Evolutionary conservation across 2,113 vertebrate genomes (phyloP).

Genomic region (Eleginops maclovinus): DNA sequence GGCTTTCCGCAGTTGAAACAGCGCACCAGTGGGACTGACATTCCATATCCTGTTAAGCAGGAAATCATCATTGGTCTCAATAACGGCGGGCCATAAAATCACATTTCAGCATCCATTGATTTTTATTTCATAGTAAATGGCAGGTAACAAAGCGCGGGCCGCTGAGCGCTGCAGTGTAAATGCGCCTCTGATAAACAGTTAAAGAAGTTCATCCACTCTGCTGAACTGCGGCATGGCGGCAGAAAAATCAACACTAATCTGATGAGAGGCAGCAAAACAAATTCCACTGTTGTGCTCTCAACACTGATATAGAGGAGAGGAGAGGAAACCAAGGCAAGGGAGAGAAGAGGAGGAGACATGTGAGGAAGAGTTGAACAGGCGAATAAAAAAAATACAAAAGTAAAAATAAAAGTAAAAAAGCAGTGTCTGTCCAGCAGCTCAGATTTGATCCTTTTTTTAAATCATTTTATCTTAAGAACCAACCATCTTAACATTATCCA

Average conservation of each 20-base stretch:
- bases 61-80: conserved; percentile 75
- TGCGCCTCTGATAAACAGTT: conserved; percentile 86
- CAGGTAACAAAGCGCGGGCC: conserved; percentile 82
- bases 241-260: conserved; percentile 94
- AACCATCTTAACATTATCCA: conserved; percentile 6
- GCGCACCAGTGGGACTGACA: conserved; percentile 66
- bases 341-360: not conserved
- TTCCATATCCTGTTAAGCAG: conserved; percentile 75
- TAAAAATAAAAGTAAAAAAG: not conserved
- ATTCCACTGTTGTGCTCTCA: conserved; percentile 84
- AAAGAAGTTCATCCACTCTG: conserved; percentile 87
- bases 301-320: conserved; percentile 43
- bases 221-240: conserved; percentile 84
- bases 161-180: conserved; percentile 77
- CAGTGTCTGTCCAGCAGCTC: not conserved
- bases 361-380: not conserved
- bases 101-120: conserved; percentile 82
- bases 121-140: conserved; percentile 88
- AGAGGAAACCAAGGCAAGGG: conserved; percentile 1
- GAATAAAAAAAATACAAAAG: conserved; percentile 11
- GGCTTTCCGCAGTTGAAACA: conserved; percentile 28
- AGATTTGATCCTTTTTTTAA: not conserved
- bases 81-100: conserved; percentile 72
- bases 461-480: not conserved
- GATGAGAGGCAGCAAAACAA: conserved; percentile 90